Evolutionary conservation across 2,888 invertebrate genomes (phyloP).

Genomic region (Penaeus monodon): DNA sequence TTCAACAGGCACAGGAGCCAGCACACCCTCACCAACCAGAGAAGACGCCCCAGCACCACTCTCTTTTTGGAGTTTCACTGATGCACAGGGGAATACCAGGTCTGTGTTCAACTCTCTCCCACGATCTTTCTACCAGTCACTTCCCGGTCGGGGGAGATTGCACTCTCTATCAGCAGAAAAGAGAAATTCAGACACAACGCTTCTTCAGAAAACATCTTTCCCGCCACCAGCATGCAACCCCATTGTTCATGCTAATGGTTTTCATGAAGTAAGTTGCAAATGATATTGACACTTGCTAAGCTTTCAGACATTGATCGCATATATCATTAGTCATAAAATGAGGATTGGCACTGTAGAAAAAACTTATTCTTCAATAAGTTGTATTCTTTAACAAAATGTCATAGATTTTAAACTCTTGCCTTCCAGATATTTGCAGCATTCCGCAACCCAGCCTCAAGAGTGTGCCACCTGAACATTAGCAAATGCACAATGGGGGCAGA

Average conservation of each 20-base stretch:
- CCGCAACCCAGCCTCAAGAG: slow-evolving; percentile 73
- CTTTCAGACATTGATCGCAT: no score
- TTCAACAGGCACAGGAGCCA: slow-evolving; percentile 54
- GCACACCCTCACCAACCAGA: slow-evolving; percentile 55
- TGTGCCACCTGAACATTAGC: slow-evolving; percentile 74
- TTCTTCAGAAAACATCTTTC: slow-evolving; percentile 73
- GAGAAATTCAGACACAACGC: slow-evolving; percentile 74
- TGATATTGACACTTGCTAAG: not conserved
- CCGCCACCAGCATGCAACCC: slow-evolving; percentile 73
- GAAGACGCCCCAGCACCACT: slow-evolving; percentile 58
- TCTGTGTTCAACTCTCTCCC: slow-evolving; percentile 65
- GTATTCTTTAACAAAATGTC: no score
- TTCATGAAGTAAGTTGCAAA: slow-evolving; percentile 56
- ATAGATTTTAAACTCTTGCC: slow-evolving; percentile 67
- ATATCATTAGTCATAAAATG: no score
- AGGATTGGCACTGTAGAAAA: no score
- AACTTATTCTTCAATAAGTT: no score
- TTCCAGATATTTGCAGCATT: slow-evolving; percentile 72
- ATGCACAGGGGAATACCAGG: slow-evolving; percentile 63
- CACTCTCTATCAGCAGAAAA: slow-evolving; percentile 69
- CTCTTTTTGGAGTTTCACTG: slow-evolving; percentile 64
- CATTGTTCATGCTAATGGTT: slow-evolving; percentile 64
- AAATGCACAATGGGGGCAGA: slow-evolving; percentile 74
- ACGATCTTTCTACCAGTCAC: slow-evolving; percentile 64
- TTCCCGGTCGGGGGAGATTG: slow-evolving; percentile 59